Evolutionary conservation across 2,797 vertebrate species (phyloP).

Genomic region (Acomys russatus): DNA sequence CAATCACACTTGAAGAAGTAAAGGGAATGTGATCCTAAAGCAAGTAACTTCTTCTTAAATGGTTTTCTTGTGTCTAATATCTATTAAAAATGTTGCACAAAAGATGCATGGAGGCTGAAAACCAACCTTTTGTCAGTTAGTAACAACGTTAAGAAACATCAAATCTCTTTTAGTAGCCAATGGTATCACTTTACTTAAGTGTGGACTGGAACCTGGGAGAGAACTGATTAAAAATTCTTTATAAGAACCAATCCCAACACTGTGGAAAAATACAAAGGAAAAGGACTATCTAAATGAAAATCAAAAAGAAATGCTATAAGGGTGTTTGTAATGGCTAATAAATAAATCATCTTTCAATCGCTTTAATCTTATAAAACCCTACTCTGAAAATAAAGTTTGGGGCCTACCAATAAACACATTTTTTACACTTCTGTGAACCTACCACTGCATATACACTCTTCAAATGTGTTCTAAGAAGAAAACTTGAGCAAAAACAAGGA

Average conservation of each 20-base stretch:
- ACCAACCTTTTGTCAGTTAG: slow-evolving; percentile 11
- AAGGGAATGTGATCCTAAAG: slow-evolving; percentile 44
- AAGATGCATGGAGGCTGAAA: slow-evolving; percentile 50
- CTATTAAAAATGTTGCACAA: slow-evolving; percentile 12
- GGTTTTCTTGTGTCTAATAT: background rate
- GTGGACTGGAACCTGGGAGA: background rate
- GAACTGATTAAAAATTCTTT: slow-evolving; percentile 38
- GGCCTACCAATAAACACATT: background rate
- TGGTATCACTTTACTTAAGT: slow-evolving; percentile 3
- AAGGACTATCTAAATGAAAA: background rate
- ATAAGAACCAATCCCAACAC: background rate
- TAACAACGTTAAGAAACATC: slow-evolving; percentile 34
- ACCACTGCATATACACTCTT: background rate
- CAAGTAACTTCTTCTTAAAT: background rate
- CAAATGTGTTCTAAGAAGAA: background rate
- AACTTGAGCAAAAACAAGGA: background rate
- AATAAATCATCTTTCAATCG: background rate
- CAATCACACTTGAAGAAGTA: background rate
- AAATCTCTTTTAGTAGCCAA: slow-evolving; percentile 34
- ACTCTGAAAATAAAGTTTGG: slow-evolving; percentile 34
- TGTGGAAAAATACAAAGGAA: too few relatives aligned
- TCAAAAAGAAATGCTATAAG: background rate
- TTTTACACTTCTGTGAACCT: background rate
- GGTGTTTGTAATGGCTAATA: background rate
- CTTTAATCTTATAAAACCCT: slow-evolving; percentile 49